Base-by-base conservation (phyloP, 1,140 invertebrate genomes). In the Anthonomus grandis region DNA sequence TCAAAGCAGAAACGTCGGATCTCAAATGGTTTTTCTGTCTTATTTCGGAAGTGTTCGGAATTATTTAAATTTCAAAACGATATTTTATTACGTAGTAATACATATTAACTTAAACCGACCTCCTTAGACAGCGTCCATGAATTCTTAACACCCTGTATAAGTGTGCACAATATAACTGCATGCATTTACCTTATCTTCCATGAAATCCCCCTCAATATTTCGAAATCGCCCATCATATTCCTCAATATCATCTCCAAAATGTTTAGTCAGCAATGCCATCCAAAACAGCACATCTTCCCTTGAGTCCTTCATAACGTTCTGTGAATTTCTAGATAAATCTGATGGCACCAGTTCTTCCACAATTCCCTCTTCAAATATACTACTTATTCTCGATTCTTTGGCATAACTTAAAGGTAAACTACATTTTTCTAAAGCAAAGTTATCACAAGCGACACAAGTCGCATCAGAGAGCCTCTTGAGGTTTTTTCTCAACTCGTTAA, bases 171-270 rank as follows among this genome's bases (percentile, higher is more conserved):
- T n/a, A n/a, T n/a, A n/a, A n/a, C n/a, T n/a, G n/a, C n/a, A n/a
- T n/a, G n/a, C n/a, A n/a, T n/a, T 55, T 55, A 57, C 55, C 55
- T 49, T 49, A 44, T 57, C 55, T 22, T 57, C 55, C 46, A 57
- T 49, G 12, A 34, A 53, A 36, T 53, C 44, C 21, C 31, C n/a
- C n/a, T n/a, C n/a, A 6, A 47, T 53, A 25, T 57, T 39, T 24
- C 44, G 9, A 5, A 38, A 49, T 21, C 58, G 55, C 10, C 41
- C 55, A 47, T 37, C 38, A 17, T 18, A 54, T 10, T 45, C 45
- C 10, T 42, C 25, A 38, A 47, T 44, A n/a, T n/a, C n/a, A n/a
- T n/a, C n/a, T n/a, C n/a, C n/a, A n/a, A n/a, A n/a, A n/a, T n/a
- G n/a, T n/a, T n/a, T n/a, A n/a, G n/a, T 48, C 17, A 58, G 18